These are phyloP conservation scores for Drosophila suboccidentalis DNA, from an alignment of 2,888 invertebrate species.

Conservation along the genomic window DNA sequence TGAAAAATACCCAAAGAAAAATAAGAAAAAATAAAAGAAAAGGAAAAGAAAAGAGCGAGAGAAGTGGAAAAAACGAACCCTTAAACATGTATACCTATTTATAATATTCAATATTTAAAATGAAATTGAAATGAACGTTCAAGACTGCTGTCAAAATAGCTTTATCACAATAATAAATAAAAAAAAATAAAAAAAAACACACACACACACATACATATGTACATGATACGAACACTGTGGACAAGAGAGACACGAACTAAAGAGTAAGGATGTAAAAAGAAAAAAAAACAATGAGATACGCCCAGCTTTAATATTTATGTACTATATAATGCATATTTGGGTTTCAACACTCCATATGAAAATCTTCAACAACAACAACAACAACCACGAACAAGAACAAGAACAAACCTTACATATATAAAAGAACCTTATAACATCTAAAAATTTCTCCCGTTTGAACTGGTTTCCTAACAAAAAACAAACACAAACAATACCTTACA, in stretches of 20 bases:
- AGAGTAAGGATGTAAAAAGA: neutral
- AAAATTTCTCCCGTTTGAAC: conserved; percentile 65
- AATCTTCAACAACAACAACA: conserved; percentile 16
- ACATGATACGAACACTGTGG: conserved; percentile 24
- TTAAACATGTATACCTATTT: conserved; percentile 77
- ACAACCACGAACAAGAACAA: conserved; percentile 11
- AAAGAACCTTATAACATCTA: conserved; percentile 8
- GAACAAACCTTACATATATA: conserved; percentile 41
- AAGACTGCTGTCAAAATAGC: conserved; percentile 83
- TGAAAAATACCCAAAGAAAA: conserved; percentile 12
- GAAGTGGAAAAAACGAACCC: conserved; percentile 32
- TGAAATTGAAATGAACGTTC: conserved; percentile 73
- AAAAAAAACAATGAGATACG: conserved; percentile 29
- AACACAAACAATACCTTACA: conserved; percentile 51
- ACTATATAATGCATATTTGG: conserved; percentile 67
- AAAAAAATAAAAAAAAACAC: conserved; percentile 6
- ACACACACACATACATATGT: conserved; percentile 28
- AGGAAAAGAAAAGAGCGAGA: conserved; percentile 9
- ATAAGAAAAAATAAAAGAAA: conserved; percentile 2
- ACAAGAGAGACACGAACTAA: conserved; percentile 28
- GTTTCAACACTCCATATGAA: conserved; percentile 68
- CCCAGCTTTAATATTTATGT: conserved; percentile 77
- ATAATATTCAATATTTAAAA: conserved; percentile 79
- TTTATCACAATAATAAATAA: conserved; percentile 69
- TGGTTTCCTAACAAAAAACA: conserved; percentile 65